A percentile compares a stretch with the other conserved stretches of the same genome.
These are phyloP conservation scores for Scaptodrosophila lebanonensis DNA, from an alignment of 1,140 invertebrate genomes.

Conservation along the genomic window DNA sequence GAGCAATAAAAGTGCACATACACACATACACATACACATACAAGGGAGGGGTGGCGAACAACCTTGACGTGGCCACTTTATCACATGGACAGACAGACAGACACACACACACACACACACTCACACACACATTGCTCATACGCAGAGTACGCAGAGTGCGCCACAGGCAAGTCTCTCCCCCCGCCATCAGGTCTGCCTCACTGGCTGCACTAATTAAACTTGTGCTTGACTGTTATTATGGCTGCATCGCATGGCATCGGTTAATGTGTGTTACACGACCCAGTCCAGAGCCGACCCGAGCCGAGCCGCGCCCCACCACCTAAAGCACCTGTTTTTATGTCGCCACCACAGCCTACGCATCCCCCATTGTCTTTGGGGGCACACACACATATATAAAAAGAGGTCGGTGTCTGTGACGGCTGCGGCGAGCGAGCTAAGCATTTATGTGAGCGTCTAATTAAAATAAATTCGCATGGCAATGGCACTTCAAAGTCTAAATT, in stretches of 20 bases:
- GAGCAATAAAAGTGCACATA: constrained; percentile 64
- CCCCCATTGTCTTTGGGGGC: constrained; percentile 46
- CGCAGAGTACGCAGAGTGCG: constrained; percentile 70
- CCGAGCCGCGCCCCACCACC: neutral
- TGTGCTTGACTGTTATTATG: constrained; percentile 70
- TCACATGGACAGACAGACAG: constrained; percentile 43
- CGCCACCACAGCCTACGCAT: constrained; percentile 11
- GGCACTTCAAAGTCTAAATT: constrained; percentile 75
- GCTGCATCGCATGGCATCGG: constrained; percentile 73
- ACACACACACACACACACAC: too few species aligned
- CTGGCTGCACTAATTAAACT: constrained; percentile 72
- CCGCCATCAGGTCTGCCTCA: constrained; percentile 53
- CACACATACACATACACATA: constrained; percentile 20
- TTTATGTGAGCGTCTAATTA: constrained; percentile 73
- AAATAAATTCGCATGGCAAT: constrained; percentile 74
- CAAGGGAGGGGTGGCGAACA: neutral
- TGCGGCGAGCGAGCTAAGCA: constrained; percentile 59
- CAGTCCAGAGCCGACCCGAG: constrained; percentile 1
- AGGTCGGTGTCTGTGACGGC: too few species aligned
- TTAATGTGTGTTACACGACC: constrained; percentile 67
- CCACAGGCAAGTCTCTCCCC: constrained; percentile 57
- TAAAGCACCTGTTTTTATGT: constrained; percentile 56
- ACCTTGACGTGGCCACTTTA: constrained; percentile 67
- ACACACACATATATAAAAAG: constrained; percentile 5
- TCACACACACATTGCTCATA: constrained; percentile 65